Percentiles rank a stretch among this genome's conserved stretches.
phyloP scores from a whole-genome alignment of 2,888 invertebrate species.

The Herminia tarsipennalis region DNA sequence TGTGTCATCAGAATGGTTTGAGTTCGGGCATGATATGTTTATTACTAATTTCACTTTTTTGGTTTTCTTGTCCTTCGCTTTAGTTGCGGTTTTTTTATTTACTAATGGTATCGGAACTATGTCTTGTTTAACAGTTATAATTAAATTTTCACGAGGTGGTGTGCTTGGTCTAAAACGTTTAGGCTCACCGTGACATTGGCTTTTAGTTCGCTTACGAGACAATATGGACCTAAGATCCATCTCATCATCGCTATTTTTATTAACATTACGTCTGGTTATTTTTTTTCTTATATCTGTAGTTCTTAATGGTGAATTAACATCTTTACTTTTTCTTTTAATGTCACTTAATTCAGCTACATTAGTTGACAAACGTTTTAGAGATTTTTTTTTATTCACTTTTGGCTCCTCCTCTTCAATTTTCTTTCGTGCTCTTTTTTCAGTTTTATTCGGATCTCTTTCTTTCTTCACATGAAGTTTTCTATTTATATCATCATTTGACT shows the following conservation, averaged over 20 bases:
- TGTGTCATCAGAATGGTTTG: constrained; percentile 33
- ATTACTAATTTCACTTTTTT: constrained; percentile 60
- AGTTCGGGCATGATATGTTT: constrained; percentile 49
- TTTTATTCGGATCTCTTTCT: background rate
- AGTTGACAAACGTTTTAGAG: background rate
- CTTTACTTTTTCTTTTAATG: background rate
- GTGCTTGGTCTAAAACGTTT: constrained; percentile 14
- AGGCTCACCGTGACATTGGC: background rate
- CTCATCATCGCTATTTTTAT: background rate
- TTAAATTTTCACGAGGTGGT: constrained; percentile 40
- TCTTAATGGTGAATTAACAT: background rate
- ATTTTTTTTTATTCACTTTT: background rate
- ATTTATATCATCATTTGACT: background rate
- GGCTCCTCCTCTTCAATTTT: background rate
- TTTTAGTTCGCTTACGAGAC: constrained; percentile 5
- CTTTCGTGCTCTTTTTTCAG: background rate
- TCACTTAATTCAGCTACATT: background rate
- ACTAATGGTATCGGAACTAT: background rate
- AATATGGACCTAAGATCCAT: constrained; percentile 11
- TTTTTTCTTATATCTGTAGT: background rate
- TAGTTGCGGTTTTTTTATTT: constrained; percentile 2
- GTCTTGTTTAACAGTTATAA: constrained; percentile 42
- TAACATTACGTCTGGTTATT: background rate
- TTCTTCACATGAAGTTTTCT: background rate
- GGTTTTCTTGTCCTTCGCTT: constrained; percentile 35